Percentiles rank a stretch among this genome's conserved stretches.
Evolutionary conservation across 2,113 vertebrate species (phyloP).

Genomic region (Rhinopomastus cyanomelas): DNA sequence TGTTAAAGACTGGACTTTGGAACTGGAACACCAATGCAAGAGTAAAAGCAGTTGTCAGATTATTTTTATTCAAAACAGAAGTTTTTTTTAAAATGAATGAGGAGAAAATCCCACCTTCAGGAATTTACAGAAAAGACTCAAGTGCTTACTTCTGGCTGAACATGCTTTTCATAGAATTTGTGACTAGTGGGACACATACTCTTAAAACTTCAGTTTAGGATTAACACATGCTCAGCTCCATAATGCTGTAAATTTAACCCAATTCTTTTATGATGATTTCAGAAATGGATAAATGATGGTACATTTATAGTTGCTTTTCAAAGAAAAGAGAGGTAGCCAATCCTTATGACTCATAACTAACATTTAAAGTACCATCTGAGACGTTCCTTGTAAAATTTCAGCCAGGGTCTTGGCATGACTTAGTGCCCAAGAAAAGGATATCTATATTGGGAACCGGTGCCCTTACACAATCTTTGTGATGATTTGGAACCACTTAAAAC

Average conservation of each 20-base stretch:
- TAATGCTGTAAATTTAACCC: slow-evolving; percentile 23
- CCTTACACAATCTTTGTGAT: slow-evolving; percentile 54
- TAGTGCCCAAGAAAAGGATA: slow-evolving; percentile 37
- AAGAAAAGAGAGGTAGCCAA: slow-evolving; percentile 67
- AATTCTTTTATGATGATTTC: slow-evolving; percentile 5
- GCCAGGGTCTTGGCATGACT: slow-evolving; percentile 37
- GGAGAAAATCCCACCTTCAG: background rate
- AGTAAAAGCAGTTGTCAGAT: background rate
- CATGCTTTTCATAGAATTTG: background rate
- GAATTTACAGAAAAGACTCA: background rate
- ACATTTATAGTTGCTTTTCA: slow-evolving; percentile 61
- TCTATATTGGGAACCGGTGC: slow-evolving; percentile 36
- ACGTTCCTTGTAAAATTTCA: slow-evolving; percentile 48
- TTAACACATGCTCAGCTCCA: background rate
- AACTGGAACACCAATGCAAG: background rate
- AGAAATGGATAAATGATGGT: slow-evolving; percentile 37
- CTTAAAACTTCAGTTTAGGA: background rate
- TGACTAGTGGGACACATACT: background rate
- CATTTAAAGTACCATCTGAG: slow-evolving; percentile 62
- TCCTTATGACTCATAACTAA: slow-evolving; percentile 60
- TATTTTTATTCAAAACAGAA: background rate
- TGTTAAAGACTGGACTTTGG: background rate
- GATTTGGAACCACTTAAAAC: slow-evolving; percentile 66
- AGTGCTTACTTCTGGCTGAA: background rate
- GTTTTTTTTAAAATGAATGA: background rate